Evolutionary conservation across 1,140 invertebrate genomes (phyloP).

Genomic region (Lucilia cuprina): DNA sequence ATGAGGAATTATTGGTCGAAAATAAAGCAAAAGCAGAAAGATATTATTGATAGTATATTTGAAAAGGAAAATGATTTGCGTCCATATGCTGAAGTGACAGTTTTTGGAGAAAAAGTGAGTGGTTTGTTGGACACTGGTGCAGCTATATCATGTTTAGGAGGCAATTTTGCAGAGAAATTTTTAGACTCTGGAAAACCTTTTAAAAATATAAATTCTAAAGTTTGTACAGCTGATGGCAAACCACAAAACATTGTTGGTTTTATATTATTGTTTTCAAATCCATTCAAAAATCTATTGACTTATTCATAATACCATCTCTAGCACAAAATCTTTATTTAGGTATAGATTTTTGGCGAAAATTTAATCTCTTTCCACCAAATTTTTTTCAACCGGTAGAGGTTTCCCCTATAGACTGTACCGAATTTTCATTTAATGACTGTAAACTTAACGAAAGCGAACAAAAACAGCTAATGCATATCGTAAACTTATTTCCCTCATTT

Average conservation of each 20-base stretch:
- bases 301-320: not conserved
- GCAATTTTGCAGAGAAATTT: not conserved
- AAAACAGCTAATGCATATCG: too few relatives aligned
- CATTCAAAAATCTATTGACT: not conserved
- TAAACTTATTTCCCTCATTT: conserved; percentile 2
- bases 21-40: not conserved
- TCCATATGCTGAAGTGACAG: not conserved
- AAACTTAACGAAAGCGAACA: too few relatives aligned
- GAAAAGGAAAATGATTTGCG: not conserved
- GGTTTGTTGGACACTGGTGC: not conserved
- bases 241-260: not conserved
- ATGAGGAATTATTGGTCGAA: not conserved
- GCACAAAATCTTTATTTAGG: not conserved
- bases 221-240: not conserved
- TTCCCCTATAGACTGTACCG: not conserved
- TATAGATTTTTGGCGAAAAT: not conserved
- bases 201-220: not conserved
- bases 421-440: not conserved
- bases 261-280: not conserved
- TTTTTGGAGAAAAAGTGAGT: not conserved
- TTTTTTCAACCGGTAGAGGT: too few relatives aligned
- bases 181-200: not conserved
- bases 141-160: not conserved
- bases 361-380: not conserved
- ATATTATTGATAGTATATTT: too few relatives aligned